Evolutionary conservation across 2,888 invertebrate species (phyloP), one percentile per base, ranked within the genome.

Genomic region (Drosophila flavopinicola): DNA sequence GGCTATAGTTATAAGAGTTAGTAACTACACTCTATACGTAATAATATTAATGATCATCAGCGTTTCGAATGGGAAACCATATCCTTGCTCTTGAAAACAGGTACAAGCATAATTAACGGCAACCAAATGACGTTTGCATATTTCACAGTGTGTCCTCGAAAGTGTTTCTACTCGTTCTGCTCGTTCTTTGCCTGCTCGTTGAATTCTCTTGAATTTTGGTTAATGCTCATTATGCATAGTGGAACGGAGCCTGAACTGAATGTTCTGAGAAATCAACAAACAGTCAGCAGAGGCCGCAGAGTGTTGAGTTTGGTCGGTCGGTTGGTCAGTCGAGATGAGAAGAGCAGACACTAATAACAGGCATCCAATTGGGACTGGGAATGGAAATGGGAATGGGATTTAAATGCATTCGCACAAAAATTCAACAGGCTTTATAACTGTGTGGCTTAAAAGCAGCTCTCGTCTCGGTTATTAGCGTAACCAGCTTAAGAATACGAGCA

Each of bases 161-260:
- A 58, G 23, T n/a, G 13, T 45, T 56, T 59, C n/a, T 9, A n/a
- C 17, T 33, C 13, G 9, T 6, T 56, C 17, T 25, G 10, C 9
- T 29, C 2, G 29, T 65, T 72, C 65, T 41, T 45, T 37, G 47
- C 24, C 33, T 60, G 72, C n/a, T n/a, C n/a, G 49, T 66, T 23
- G 66, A 78, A 78, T 78, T 78, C 78, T 29, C 38, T 47, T 49
- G 78, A 83, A 83, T 66, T 83, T 51, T n/a, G 6, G 17, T 56
- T 39, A 47, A 60, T 67, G 68, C 73, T 78, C 76, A 75, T 82
- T 75, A 73, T 78, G 70, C 75, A 73, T 61, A 73, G 73, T 75
- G 78, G 78, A 48, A 42, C 47, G 20, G 20, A 2, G 20, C n/a
- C n/a, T n/a, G 58, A 33, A 33, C 60, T 45, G 63, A 63, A 59